Conservation (phyloP, 2,797 vertebrate genomes). For the Threskiornis aethiopicus region DNA sequence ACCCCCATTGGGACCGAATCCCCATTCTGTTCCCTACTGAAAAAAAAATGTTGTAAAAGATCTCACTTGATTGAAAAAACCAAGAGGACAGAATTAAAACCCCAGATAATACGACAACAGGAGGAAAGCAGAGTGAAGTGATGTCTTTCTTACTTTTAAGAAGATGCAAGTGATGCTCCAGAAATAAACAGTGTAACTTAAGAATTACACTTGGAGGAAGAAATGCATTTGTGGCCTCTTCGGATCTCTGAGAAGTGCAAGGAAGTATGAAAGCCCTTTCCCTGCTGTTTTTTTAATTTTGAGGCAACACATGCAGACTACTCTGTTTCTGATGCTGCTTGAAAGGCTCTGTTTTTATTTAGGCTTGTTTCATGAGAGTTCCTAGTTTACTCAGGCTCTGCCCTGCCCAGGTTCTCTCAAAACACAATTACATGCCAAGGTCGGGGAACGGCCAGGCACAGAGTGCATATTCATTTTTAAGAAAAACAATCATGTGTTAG, state of each 20-base stretch:
- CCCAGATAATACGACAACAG: neutral
- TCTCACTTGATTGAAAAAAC: neutral
- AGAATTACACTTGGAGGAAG: neutral
- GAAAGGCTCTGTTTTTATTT: neutral
- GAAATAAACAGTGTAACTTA: neutral
- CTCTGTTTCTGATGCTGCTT: accelerated
- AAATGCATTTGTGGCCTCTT: neutral
- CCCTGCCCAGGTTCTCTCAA: neutral
- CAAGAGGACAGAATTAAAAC: neutral
- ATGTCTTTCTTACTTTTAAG: neutral
- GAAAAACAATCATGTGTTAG: neutral
- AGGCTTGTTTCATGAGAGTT: neutral
- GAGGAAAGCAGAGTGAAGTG: neutral
- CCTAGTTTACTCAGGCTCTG: neutral
- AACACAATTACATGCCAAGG: neutral
- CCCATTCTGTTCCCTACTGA: neutral
- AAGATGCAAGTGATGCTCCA: neutral
- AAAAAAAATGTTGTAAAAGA: neutral
- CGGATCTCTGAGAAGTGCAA: neutral
- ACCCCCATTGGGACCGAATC: neutral
- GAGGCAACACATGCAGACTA: neutral
- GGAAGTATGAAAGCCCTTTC: neutral
- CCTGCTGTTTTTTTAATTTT: neutral
- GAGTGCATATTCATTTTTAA: neutral
- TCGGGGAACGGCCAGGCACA: neutral